Evolutionary conservation across 2,113 vertebrate genomes (phyloP).

Genomic region (Panthera uncia): DNA sequence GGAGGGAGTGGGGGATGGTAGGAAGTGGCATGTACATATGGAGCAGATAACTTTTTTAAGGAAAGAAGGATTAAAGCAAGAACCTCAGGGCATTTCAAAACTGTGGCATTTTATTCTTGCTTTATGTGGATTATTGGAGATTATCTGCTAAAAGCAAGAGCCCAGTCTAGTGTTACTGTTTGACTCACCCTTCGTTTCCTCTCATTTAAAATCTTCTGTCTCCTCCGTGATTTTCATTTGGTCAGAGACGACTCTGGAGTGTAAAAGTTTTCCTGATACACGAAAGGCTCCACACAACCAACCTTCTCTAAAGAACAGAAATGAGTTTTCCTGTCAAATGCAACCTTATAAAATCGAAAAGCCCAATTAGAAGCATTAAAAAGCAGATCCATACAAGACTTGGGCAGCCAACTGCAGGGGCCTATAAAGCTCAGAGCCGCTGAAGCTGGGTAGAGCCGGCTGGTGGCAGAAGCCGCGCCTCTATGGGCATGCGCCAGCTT

Average conservation of each 20-base stretch:
- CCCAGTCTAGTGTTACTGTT: constrained; percentile 8
- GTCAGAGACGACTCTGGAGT: not conserved
- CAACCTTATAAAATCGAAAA: not conserved
- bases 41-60: constrained; percentile 68
- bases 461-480: not conserved
- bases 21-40: constrained; percentile 20
- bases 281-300: not conserved
- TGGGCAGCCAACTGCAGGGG: not conserved
- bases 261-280: not conserved
- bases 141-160: constrained; percentile 58
- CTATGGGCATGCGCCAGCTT: accelerated
- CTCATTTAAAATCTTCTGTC: constrained; percentile 43
- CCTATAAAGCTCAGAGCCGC: accelerated
- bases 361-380: constrained; percentile 13
- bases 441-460: not conserved
- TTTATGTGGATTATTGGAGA: constrained; percentile 61
- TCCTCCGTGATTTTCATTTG: not conserved
- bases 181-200: constrained; percentile 14
- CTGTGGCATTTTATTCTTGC: constrained; percentile 54
- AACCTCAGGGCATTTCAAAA: constrained; percentile 61
- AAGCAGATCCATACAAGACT: not conserved
- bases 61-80: constrained; percentile 50
- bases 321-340: not conserved
- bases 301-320: constrained; percentile 12
- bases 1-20: not conserved